phyloP scores from a whole-genome alignment of 1,140 invertebrate species.

The Lepidurus couesii region DNA sequence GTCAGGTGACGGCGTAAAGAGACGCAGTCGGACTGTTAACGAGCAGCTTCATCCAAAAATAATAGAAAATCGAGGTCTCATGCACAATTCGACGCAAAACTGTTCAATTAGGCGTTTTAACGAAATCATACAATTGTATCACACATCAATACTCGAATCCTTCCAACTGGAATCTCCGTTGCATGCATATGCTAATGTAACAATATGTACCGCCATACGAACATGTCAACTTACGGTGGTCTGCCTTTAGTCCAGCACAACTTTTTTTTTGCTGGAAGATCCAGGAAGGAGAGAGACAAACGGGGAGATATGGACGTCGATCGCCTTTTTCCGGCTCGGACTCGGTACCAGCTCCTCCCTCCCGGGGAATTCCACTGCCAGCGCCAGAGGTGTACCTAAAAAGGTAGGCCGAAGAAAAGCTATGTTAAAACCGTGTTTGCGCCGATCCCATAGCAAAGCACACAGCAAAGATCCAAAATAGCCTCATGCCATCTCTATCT shows the following conservation, averaged over 20 bases:
- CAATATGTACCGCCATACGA: neutral
- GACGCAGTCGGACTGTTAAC: neutral
- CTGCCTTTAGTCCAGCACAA: neutral
- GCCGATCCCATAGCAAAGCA: conserved; percentile 17
- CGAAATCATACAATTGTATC: neutral
- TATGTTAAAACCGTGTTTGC: conserved; percentile 22
- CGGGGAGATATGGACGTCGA: neutral
- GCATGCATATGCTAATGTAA: too few species aligned
- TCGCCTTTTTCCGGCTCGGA: conserved; percentile 4
- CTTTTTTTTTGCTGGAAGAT: neutral
- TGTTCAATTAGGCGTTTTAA: neutral
- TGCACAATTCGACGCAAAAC: neutral
- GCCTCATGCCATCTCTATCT: conserved; percentile 13
- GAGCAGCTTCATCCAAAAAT: conserved; percentile 18
- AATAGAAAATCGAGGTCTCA: conserved; percentile 11
- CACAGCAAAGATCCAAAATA: conserved; percentile 19
- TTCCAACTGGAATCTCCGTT: neutral
- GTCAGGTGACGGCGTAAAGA: conserved; percentile 14
- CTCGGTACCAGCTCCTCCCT: conserved; percentile 5
- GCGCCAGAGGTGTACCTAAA: conserved; percentile 21
- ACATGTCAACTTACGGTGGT: neutral
- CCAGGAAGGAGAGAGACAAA: neutral
- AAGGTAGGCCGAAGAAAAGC: conserved; percentile 15
- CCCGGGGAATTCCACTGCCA: conserved; percentile 20
- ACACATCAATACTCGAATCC: neutral